phyloP scores from a whole-genome alignment of 2,113 vertebrate genomes.

The Antigone vipio region DNA sequence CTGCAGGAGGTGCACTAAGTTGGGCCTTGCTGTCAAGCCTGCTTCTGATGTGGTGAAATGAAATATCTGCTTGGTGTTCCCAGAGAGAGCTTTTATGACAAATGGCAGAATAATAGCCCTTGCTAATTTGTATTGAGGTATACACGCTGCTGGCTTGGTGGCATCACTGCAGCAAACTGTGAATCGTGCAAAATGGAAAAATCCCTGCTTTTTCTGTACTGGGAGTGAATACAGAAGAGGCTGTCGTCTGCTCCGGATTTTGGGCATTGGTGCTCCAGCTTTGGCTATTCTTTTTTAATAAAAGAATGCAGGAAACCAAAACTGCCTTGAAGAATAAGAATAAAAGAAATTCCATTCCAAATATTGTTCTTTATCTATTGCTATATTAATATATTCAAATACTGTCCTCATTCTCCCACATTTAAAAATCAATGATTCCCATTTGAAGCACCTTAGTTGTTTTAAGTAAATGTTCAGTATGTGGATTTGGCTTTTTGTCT shows the following conservation, averaged over 20 bases:
- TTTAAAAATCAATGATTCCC: not conserved
- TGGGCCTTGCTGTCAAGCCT: not conserved
- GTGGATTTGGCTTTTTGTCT: not conserved
- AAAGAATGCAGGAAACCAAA: not conserved
- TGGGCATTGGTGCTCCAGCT: not conserved
- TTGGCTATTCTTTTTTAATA: not conserved
- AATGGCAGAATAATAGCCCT: not conserved
- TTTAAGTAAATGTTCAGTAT: not conserved
- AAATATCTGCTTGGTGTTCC: not conserved
- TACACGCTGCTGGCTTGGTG: not conserved
- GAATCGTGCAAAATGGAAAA: constrained; percentile 15
- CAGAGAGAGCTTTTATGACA: not conserved
- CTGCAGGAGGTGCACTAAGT: not conserved
- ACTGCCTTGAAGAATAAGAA: not conserved
- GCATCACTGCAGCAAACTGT: not conserved
- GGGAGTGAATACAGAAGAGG: not conserved
- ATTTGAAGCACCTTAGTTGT: not conserved
- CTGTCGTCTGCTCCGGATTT: not conserved
- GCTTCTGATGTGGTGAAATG: not conserved
- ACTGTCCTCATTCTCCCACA: not conserved
- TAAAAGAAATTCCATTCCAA: not conserved
- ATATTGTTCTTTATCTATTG: not conserved
- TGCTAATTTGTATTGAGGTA: constrained; percentile 12
- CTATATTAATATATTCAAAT: not conserved
- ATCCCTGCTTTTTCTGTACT: not conserved